Conservation (phyloP, 2,113 vertebrate species). For the Tamias sibiricus region DNA sequence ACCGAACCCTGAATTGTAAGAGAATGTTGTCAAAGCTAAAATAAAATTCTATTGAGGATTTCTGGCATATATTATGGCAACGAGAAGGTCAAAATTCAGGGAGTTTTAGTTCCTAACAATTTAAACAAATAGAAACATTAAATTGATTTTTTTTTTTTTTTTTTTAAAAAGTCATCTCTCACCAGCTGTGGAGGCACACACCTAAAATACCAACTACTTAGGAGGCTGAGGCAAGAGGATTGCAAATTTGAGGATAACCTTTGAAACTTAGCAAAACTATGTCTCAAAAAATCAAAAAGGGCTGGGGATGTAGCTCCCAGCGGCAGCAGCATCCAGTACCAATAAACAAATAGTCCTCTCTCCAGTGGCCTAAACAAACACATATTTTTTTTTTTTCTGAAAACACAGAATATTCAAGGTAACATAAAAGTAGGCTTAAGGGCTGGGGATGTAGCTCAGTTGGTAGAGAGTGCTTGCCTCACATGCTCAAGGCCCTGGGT, state of each 20-base stretch:
- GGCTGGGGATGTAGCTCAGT: no score
- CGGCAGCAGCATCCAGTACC: no score
- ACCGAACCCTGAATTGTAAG: not conserved
- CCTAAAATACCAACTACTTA: no score
- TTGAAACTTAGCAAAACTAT: no score
- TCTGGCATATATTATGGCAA: not conserved
- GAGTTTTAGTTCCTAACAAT: not conserved
- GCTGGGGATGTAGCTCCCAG: no score
- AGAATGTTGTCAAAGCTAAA: not conserved
- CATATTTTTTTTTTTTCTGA: not conserved
- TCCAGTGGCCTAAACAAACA: not conserved
- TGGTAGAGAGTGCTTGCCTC: no score
- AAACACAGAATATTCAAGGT: not conserved
- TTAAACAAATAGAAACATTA: constrained; percentile 32
- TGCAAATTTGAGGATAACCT: no score
- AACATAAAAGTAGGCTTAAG: constrained; percentile 32
- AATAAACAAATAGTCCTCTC: not conserved
- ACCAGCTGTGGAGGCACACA: no score
- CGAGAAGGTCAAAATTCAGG: not conserved
- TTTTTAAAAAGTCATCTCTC: not conserved
- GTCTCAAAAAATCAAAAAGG: no score
- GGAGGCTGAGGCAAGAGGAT: no score
- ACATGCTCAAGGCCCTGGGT: no score
- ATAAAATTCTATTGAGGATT: not conserved
- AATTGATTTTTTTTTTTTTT: no score